Conservation (phyloP, 2,888 invertebrate genomes). For the Autographa pulchrina region DNA sequence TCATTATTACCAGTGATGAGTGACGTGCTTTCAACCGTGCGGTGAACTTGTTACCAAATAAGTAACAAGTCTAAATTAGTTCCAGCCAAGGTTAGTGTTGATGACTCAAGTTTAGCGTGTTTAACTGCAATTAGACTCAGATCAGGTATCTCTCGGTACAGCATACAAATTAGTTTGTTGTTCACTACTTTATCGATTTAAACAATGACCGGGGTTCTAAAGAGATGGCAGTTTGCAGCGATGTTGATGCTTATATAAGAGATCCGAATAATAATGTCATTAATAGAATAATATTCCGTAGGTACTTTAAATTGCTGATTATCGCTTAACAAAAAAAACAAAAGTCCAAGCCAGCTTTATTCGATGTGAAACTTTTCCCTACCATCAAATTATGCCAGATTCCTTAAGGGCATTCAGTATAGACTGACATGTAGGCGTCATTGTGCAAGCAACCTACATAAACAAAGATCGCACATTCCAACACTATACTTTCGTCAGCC, state of each 20-base stretch:
- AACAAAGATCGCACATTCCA: conserved; percentile 48
- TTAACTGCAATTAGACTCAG: not conserved
- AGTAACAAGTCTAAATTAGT: not conserved
- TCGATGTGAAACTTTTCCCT: not conserved
- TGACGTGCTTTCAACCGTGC: not conserved
- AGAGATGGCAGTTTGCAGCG: too few species aligned
- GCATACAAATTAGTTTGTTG: not conserved
- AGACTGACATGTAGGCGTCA: not conserved
- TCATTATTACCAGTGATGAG: not conserved
- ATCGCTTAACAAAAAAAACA: not conserved
- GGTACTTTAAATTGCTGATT: too few species aligned
- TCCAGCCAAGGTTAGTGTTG: not conserved
- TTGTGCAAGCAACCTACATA: conserved; percentile 14
- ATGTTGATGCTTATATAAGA: too few species aligned
- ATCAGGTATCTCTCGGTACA: not conserved
- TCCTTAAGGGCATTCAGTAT: not conserved
- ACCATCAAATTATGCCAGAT: not conserved
- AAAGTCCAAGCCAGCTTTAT: not conserved
- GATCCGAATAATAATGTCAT: too few species aligned
- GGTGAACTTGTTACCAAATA: not conserved
- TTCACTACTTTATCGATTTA: too few species aligned
- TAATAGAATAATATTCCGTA: too few species aligned
- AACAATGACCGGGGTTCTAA: too few species aligned
- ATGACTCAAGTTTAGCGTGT: conserved; percentile 1
- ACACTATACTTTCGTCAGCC: conserved; percentile 28